phyloP scores from a whole-genome alignment of 1,140 invertebrate species.

The Dufourea novaeangliae region DNA sequence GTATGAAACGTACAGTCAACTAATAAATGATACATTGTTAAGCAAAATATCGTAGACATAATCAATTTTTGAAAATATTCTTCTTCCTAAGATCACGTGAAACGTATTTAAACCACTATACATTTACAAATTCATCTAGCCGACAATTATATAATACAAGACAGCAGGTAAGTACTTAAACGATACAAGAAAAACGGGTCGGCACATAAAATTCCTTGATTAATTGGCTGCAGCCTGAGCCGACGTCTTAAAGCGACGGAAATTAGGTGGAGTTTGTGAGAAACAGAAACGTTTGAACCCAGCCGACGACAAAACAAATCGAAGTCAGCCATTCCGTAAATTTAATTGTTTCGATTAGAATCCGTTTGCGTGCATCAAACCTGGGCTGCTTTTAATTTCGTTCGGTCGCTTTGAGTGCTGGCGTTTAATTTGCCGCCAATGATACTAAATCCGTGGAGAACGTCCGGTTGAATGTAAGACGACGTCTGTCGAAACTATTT shows the following conservation, averaged over 20 bases:
- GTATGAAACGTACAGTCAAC: no score
- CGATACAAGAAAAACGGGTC: no score
- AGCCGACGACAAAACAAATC: not conserved
- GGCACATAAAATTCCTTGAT: no score
- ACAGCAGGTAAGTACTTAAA: no score
- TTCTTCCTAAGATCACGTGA: no score
- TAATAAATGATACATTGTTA: no score
- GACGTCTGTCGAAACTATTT: not conserved
- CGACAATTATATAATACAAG: no score
- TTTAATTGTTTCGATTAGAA: conserved; percentile 48
- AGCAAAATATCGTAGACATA: no score
- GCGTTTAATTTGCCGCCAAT: conserved; percentile 68
- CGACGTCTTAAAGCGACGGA: not conserved
- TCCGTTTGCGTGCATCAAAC: conserved; percentile 48
- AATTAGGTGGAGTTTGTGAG: not conserved
- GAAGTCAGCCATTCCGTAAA: not conserved
- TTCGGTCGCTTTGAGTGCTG: conserved; percentile 60
- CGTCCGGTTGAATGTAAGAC: conserved; percentile 20
- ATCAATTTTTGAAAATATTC: no score
- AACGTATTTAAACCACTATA: no score
- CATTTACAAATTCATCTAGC: no score
- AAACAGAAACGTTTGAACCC: not conserved
- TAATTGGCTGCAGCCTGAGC: no score
- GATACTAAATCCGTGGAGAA: conserved; percentile 66
- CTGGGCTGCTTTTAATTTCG: conserved; percentile 49